Evolutionary conservation across 2,797 vertebrate species (phyloP).

Genomic region (Lindbergichthys nudifrons): DNA sequence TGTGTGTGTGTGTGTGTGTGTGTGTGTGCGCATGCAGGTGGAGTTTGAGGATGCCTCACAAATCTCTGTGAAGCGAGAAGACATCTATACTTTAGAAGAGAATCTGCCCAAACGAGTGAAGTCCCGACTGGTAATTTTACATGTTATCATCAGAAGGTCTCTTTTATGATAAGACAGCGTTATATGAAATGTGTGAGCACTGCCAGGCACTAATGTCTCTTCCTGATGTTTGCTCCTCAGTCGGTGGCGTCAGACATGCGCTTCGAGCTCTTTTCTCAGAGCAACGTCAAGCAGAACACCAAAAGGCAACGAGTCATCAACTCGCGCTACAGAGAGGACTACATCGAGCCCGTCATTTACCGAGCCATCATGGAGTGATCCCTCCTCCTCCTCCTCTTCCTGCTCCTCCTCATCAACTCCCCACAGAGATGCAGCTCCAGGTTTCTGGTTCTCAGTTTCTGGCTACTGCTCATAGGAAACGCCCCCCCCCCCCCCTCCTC

Average conservation of each 20-base stretch:
- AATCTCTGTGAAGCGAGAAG: conserved; percentile 92
- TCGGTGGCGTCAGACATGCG: conserved; percentile 98
- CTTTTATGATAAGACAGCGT: background rate
- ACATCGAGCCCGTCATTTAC: conserved; percentile 95
- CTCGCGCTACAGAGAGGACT: conserved; percentile 96
- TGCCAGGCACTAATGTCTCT: background rate
- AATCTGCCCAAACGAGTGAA: conserved; percentile 97
- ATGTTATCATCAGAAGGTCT: background rate
- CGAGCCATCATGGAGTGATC: conserved; percentile 95
- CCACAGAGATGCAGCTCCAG: conserved; percentile 12
- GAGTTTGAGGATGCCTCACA: conserved; percentile 98
- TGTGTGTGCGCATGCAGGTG: conserved; percentile 80
- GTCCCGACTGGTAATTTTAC: conserved; percentile 88
- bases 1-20: background rate
- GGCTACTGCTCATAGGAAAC: conserved; percentile 32
- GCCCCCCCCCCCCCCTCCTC: background rate
- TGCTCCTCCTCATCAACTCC: background rate
- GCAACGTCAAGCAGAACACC: conserved; percentile 92
- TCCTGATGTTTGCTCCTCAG: conserved; percentile 69
- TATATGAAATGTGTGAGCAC: background rate
- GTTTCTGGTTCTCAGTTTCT: conserved; percentile 7
- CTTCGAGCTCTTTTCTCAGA: conserved; percentile 94
- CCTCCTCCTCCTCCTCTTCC: background rate
- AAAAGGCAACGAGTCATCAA: conserved; percentile 97
- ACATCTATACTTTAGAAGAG: conserved; percentile 95